Evolutionary conservation across 2,888 invertebrate genomes (phyloP).

Genomic region (Volucella inanis): DNA sequence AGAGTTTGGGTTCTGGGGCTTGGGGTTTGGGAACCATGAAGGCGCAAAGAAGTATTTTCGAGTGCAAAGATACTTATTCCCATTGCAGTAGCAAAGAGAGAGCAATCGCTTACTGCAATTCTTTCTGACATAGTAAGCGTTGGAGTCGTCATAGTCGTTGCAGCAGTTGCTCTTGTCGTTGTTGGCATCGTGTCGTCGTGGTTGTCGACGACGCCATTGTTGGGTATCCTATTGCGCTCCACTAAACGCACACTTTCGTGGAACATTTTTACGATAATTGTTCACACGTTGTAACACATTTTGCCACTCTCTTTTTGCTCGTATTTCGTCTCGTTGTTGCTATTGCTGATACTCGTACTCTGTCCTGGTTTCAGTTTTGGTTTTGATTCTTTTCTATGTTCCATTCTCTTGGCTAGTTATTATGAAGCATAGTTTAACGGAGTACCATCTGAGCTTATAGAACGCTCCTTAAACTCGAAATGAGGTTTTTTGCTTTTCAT

Average conservation of each 20-base stretch:
- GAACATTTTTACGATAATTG: constrained; percentile 74
- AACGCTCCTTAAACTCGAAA: background rate
- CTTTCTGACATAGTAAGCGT: constrained; percentile 23
- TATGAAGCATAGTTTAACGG: background rate
- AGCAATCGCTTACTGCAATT: constrained; percentile 66
- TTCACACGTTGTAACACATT: constrained; percentile 75
- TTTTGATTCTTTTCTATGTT: constrained; percentile 18
- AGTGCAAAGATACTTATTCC: constrained; percentile 69
- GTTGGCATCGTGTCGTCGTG: background rate
- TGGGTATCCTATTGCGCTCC: constrained; percentile 55
- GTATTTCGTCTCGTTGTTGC: constrained; percentile 17
- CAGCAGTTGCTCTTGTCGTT: background rate
- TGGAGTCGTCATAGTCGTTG: background rate
- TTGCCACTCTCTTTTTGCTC: constrained; percentile 51
- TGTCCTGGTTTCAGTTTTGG: constrained; percentile 16
- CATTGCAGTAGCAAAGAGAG: constrained; percentile 61
- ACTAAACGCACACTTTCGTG: constrained; percentile 74
- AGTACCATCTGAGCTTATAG: background rate
- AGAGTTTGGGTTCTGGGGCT: too few relatives aligned
- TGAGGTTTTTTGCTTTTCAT: constrained; percentile 8
- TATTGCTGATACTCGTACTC: constrained; percentile 15
- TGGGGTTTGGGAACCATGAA: too few relatives aligned
- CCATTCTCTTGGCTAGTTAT: background rate
- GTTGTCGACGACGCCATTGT: background rate
- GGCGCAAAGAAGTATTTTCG: constrained; percentile 11